Evolutionary conservation across 53 echinoderm and acorn worm genomes (phyloP).

Genomic region (Zoroaster sp.): DNA sequence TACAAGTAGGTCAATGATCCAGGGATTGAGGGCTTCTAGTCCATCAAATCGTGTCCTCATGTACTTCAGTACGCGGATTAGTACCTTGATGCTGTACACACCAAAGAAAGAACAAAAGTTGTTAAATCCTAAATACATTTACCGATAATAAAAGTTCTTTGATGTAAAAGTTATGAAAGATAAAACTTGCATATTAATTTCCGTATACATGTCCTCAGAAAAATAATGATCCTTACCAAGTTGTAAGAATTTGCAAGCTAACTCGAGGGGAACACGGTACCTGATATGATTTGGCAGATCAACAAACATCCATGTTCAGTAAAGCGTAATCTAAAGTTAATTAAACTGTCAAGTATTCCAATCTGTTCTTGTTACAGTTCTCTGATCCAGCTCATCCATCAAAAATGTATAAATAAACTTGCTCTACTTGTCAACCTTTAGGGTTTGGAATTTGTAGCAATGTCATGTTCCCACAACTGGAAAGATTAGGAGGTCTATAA

Average conservation of each 20-base stretch:
- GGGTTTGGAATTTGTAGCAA: no score
- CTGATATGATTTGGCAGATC: neutral
- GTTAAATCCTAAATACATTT: no score
- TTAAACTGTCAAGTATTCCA: neutral
- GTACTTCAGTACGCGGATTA: slow-evolving; percentile 91
- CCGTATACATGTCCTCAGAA: no score
- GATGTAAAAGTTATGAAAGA: no score
- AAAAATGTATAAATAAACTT: neutral
- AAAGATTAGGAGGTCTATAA: no score
- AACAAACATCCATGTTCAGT: neutral
- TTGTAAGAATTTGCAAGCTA: no score
- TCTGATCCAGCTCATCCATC: neutral
- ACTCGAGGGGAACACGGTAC: no score
- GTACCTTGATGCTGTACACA: slow-evolving; percentile 84
- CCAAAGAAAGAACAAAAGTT: no score
- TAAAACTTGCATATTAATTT: no score
- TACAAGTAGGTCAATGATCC: slow-evolving; percentile 98
- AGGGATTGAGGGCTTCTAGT: slow-evolving; percentile 91
- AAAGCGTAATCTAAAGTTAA: neutral
- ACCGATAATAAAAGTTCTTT: no score
- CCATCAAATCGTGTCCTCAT: slow-evolving; percentile 83
- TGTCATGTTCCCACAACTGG: no score
- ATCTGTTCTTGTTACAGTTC: neutral
- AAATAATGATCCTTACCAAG: no score
- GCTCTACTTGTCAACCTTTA: neutral